These are phyloP conservation scores for Seriola rivoliana DNA, from an alignment of 2,113 vertebrate genomes.

Conservation along the genomic window DNA sequence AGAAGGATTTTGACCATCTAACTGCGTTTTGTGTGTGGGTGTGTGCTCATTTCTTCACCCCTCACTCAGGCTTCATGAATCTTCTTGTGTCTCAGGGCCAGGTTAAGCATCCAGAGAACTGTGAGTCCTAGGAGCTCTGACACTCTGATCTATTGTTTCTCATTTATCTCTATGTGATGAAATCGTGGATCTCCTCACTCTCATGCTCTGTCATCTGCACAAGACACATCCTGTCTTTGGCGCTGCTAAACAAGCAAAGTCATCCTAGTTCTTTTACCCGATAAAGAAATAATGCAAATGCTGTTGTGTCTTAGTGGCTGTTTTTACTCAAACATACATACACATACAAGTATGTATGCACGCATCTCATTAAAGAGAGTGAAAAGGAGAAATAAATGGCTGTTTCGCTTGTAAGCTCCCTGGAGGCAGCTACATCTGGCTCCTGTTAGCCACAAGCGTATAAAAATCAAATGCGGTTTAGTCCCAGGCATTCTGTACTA, in stretches of 20 bases:
- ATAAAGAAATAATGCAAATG: constrained; percentile 4
- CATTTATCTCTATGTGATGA: constrained; percentile 63
- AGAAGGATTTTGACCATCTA: background rate
- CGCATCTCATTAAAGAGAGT: constrained; percentile 68
- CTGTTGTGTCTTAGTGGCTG: constrained; percentile 20
- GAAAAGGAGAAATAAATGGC: constrained; percentile 68
- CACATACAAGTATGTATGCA: constrained; percentile 28
- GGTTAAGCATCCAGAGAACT: constrained; percentile 51
- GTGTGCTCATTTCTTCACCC: constrained; percentile 40
- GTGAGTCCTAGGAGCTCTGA: constrained; percentile 44
- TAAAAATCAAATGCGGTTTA: constrained; percentile 78
- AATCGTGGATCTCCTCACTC: constrained; percentile 54
- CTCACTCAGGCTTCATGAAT: constrained; percentile 58
- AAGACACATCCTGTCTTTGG: constrained; percentile 42
- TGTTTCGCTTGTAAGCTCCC: constrained; percentile 67
- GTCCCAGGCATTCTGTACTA: constrained; percentile 64
- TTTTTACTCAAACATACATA: constrained; percentile 21
- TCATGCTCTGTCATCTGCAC: constrained; percentile 46
- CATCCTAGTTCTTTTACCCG: background rate
- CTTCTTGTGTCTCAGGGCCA: constrained; percentile 41
- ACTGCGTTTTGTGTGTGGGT: constrained; percentile 18
- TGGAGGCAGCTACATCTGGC: constrained; percentile 79
- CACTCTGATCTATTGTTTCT: constrained; percentile 62
- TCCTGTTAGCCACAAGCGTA: constrained; percentile 80
- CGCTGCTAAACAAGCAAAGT: background rate